A percentile compares a stretch with the other conserved stretches of the same genome.
Conservation (phyloP, 2,113 vertebrate genomes). For the Trogon melanurus region DNA sequence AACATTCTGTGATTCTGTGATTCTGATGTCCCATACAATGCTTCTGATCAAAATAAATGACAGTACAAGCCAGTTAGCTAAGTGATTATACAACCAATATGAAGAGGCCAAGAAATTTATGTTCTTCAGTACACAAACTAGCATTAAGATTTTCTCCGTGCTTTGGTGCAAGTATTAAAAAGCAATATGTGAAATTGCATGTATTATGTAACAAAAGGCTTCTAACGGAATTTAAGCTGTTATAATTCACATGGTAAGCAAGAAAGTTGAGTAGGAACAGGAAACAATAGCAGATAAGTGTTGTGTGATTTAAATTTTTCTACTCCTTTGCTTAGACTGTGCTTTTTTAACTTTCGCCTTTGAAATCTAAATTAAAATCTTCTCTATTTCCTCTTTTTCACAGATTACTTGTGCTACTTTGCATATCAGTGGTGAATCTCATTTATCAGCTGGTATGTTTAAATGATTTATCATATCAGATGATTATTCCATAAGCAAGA, state of each 20-base stretch:
- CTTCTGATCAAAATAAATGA: not conserved
- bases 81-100: not conserved
- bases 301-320: not conserved
- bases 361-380: not conserved
- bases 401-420: not conserved
- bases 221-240: not conserved
- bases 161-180: not conserved
- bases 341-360: not conserved
- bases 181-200: not conserved
- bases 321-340: not conserved
- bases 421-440: not conserved
- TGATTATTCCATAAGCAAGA: not conserved
- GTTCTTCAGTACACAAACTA: not conserved
- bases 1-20: no score
- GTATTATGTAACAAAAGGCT: not conserved
- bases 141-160: not conserved
- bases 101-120: not conserved
- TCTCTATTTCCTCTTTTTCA: not conserved
- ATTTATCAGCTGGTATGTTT: not conserved
- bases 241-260: not conserved
- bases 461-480: not conserved
- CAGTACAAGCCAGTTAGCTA: not conserved
- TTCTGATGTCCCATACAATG: not conserved
- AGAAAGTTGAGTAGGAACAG: not conserved
- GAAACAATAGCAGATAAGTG: not conserved